Evolutionary conservation across 2,113 vertebrate species (phyloP).

Genomic region (Propithecus coquereli): DNA sequence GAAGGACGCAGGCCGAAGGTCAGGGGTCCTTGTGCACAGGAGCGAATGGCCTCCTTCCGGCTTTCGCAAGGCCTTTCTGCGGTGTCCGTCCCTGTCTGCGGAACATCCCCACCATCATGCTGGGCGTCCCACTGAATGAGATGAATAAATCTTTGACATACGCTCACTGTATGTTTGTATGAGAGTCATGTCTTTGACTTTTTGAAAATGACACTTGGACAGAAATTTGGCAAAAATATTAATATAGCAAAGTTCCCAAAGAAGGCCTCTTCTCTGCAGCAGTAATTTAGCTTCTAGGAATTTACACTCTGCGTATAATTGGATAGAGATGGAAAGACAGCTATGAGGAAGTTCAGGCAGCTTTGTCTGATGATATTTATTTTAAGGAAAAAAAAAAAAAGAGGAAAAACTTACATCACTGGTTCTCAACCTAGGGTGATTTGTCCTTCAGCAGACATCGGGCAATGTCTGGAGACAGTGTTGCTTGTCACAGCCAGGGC

Average conservation of each 20-base stretch:
- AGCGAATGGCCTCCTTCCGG: not conserved
- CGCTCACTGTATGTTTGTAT: not conserved
- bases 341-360: not conserved
- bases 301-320: too few relatives aligned
- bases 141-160: not conserved
- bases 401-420: not conserved
- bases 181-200: not conserved
- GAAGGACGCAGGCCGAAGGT: accelerated
- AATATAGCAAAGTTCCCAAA: not conserved
- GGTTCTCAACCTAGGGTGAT: not conserved
- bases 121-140: not conserved
- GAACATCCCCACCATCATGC: not conserved
- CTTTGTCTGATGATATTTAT: not conserved
- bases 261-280: not conserved
- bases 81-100: accelerated
- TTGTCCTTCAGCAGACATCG: not conserved
- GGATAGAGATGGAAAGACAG: not conserved
- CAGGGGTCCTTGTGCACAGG: accelerated
- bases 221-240: not conserved
- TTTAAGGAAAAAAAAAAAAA: not conserved
- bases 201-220: not conserved
- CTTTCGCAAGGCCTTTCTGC: accelerated
- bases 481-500: not conserved
- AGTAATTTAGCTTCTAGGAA: not conserved
- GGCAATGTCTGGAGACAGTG: accelerated